Conservation (phyloP, 1,140 invertebrate genomes). For the Phortica variegata region DNA sequence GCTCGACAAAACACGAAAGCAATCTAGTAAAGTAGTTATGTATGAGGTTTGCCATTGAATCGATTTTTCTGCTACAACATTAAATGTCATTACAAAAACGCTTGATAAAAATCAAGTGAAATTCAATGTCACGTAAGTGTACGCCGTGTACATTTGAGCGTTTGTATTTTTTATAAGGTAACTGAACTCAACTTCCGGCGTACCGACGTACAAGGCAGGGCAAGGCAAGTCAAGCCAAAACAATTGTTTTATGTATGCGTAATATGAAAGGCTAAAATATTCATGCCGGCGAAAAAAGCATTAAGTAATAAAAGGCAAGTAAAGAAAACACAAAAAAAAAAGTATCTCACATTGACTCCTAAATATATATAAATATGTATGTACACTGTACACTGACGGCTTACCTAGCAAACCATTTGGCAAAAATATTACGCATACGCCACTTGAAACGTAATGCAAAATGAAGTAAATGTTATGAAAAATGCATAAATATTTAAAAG, state of each 20-base stretch:
- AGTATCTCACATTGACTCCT: too few relatives aligned
- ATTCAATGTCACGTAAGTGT: constrained; percentile 36
- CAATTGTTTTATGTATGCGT: constrained; percentile 21
- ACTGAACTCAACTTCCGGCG: constrained; percentile 24
- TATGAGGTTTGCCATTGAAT: constrained; percentile 9
- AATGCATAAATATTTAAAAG: constrained; percentile 5
- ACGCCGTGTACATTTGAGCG: neutral
- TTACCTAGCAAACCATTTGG: constrained; percentile 50
- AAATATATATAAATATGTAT: constrained; percentile 6
- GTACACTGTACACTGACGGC: constrained; percentile 15
- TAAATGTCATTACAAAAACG: constrained; percentile 16
- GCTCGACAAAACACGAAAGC: neutral
- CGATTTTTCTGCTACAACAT: constrained; percentile 21
- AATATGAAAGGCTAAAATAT: constrained; percentile 39
- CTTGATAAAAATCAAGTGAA: neutral
- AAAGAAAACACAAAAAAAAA: constrained; percentile 6
- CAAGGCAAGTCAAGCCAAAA: neutral
- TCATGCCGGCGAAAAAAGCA: constrained; percentile 17
- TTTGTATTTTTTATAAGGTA: constrained; percentile 18
- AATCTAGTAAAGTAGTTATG: neutral
- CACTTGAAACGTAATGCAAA: constrained; percentile 24
- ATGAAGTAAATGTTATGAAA: constrained; percentile 1
- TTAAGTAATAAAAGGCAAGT: neutral
- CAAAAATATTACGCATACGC: constrained; percentile 46
- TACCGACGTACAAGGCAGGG: too few relatives aligned